A percentile compares a stretch with the other conserved stretches of the same genome.
These are phyloP conservation scores for Tholera decimalis DNA, from an alignment of 2,888 invertebrate genomes.

Conservation along the genomic window DNA sequence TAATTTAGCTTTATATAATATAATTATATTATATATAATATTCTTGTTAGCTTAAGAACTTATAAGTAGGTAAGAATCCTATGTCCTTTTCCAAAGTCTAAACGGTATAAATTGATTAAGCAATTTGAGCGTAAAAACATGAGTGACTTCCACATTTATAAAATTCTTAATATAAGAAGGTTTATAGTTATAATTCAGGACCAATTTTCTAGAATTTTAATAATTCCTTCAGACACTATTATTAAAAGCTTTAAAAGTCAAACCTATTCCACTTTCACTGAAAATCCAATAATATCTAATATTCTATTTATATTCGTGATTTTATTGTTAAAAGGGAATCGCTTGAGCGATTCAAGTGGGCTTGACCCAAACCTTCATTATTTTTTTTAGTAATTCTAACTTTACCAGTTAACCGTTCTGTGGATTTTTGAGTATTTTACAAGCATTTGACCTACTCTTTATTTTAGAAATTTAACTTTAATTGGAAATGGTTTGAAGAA, in stretches of 20 bases:
- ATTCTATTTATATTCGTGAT: slow-evolving; percentile 43
- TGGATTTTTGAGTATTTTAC: slow-evolving; percentile 33
- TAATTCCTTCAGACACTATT: not conserved
- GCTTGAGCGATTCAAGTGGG: slow-evolving; percentile 37
- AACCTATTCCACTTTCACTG: slow-evolving; percentile 7
- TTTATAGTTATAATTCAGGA: too few species aligned
- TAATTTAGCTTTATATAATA: too few species aligned
- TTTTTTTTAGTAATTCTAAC: slow-evolving; percentile 59
- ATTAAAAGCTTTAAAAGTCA: slow-evolving; percentile 12
- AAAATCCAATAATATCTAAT: slow-evolving; percentile 42
- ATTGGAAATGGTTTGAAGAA: slow-evolving; percentile 11
- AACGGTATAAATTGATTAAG: too few species aligned
- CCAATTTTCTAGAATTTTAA: not conserved
- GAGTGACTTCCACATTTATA: too few species aligned
- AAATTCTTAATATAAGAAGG: too few species aligned
- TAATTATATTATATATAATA: too few species aligned
- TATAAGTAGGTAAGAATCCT: too few species aligned
- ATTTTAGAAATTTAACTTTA: slow-evolving; percentile 17
- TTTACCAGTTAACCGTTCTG: slow-evolving; percentile 40
- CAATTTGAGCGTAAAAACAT: too few species aligned
- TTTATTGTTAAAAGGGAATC: slow-evolving; percentile 45
- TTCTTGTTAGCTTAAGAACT: too few species aligned
- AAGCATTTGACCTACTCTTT: slow-evolving; percentile 32
- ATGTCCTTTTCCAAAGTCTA: too few species aligned
- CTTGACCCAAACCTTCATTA: slow-evolving; percentile 61